Conservation (phyloP, 2,797 vertebrate genomes). For the Pangasius djambal region DNA sequence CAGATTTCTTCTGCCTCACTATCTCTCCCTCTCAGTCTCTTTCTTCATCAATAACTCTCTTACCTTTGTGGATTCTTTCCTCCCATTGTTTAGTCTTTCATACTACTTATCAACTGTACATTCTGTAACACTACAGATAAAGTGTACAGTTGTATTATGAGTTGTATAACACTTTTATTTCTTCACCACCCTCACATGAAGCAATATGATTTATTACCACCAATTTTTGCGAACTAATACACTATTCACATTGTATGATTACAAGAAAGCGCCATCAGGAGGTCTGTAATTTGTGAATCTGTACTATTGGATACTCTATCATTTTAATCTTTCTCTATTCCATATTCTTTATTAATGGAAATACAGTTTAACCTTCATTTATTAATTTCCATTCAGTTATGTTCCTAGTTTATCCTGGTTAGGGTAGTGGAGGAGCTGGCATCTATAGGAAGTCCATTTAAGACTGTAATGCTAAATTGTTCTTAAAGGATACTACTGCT, state of each 20-base stretch:
- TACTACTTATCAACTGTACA: neutral
- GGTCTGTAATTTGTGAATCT: neutral
- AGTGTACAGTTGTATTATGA: neutral
- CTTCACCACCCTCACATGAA: neutral
- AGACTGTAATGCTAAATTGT: neutral
- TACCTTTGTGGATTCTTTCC: neutral
- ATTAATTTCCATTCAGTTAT: neutral
- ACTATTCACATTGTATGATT: no score
- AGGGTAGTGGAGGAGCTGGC: neutral
- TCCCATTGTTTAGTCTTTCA: constrained; percentile 12
- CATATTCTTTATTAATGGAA: neutral
- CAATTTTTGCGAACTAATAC: neutral
- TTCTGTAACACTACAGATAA: constrained; percentile 1
- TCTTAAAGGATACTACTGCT: neutral
- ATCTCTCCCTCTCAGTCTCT: neutral
- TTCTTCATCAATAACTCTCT: neutral
- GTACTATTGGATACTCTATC: neutral
- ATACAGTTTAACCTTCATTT: neutral
- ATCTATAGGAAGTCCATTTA: neutral
- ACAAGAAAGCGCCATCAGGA: neutral
- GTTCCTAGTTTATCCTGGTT: neutral
- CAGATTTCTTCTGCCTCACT: neutral
- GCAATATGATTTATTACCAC: neutral
- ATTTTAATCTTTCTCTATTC: no score
- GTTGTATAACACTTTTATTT: neutral